Evolutionary conservation across 2,888 invertebrate species (phyloP), one percentile per base, ranked within the genome.

Genomic region (Ceriagrion tenellum): DNA sequence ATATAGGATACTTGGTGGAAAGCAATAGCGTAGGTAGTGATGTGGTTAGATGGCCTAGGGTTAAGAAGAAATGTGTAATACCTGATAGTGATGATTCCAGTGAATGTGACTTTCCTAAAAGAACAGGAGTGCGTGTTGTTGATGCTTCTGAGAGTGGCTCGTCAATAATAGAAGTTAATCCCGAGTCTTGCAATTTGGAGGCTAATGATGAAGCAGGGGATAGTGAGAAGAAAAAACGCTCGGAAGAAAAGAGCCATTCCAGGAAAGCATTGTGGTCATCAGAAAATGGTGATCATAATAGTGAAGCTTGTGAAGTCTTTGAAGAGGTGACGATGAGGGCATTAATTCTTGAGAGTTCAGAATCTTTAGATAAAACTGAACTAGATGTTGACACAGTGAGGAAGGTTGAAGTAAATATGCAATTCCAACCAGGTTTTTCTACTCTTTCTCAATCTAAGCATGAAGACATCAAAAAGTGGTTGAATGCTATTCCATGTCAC

Each of bases 401-500:
- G 47, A 47, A 55, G 69, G 13, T 10, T 74, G 47, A 63, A 47
- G n/a, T 69, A 35, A 93, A 93, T 40, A 20, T 93, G 0, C 35
- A 47, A 6, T 93, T 69, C 47, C 40, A 93, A 69, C 69, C 93
- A 74, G 93, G 93, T 13, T 93, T 93, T 93, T 93, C 93, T 55
- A 93, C 69, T 16, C 47, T 93, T 26, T 93, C 93, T n/a, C 69
- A 74, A 55, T 69, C 93, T 1, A 93, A 93, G 26, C 93, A 93
- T 55, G 93, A 93, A n/a, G 93, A 93, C 18, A 93, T 93, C 47
- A 93, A 93, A 55, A 93, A 47, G 26, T 93, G 93, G 93, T 69
- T 93, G 69, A 69, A 69, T 93, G 69, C 93, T 13, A 93, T 93
- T n/a, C 93, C 93, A 40, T 93, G 93, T 47, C 26, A 47, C 4